Evolutionary conservation across 2,797 vertebrate genomes (phyloP).

Genomic region (Onychomys arenicola): DNA sequence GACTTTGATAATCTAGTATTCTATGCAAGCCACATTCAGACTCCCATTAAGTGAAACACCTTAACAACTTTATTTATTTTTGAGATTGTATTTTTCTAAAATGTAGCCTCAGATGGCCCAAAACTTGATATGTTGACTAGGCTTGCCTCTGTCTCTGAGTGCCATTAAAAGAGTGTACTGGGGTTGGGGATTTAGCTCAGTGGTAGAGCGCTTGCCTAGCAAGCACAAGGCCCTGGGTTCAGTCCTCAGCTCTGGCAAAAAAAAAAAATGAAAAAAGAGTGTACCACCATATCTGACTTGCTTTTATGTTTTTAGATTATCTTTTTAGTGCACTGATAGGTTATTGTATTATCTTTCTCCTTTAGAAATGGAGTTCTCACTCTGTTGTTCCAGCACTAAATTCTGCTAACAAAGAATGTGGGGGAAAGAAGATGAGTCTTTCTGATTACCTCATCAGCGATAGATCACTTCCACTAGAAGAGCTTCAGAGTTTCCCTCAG

Average conservation of each 20-base stretch:
- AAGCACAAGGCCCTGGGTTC: too few species aligned
- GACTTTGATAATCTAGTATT: constrained; percentile 55
- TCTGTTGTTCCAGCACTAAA: constrained; percentile 86
- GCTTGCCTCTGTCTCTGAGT: neutral
- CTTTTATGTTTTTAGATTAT: neutral
- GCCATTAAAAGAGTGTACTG: neutral
- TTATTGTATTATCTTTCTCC: constrained; percentile 67
- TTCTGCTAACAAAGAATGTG: constrained; percentile 44
- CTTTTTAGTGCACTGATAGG: constrained; percentile 11
- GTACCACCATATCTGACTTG: neutral
- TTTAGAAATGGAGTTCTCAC: constrained; percentile 91
- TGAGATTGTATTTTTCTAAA: neutral
- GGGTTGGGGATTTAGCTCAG: too few species aligned
- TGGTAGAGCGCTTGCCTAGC: too few species aligned
- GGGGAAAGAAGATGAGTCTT: neutral
- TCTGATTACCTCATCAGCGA: neutral
- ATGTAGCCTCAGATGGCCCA: neutral
- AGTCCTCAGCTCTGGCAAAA: too few species aligned
- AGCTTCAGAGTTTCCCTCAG: constrained; percentile 91
- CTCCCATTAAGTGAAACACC: constrained; percentile 35
- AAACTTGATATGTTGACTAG: neutral
- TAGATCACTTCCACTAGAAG: constrained; percentile 89
- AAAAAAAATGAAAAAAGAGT: too few species aligned
- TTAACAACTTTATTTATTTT: constrained; percentile 28
- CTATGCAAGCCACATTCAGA: constrained; percentile 7